Evolutionary conservation across 2,888 invertebrate species (phyloP).

Genomic region (Hypena proboscidalis): DNA sequence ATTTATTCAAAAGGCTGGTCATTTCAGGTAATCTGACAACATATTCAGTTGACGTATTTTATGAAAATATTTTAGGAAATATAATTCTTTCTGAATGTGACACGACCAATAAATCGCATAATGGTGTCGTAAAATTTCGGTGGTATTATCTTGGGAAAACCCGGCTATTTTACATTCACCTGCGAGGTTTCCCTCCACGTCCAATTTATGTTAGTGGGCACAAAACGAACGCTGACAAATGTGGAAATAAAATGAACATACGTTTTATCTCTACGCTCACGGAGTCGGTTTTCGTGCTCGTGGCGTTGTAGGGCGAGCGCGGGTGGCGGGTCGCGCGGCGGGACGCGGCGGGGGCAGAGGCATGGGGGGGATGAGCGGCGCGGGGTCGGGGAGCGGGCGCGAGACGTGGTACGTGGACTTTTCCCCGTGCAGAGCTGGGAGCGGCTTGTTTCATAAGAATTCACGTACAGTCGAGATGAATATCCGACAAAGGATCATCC

Average conservation of each 20-base stretch:
- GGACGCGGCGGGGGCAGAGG: constrained; percentile 19
- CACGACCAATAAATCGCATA: constrained; percentile 82
- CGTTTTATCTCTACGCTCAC: constrained; percentile 80
- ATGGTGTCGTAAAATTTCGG: constrained; percentile 84
- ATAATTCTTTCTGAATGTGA: constrained; percentile 76
- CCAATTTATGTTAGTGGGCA: constrained; percentile 85
- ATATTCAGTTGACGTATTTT: constrained; percentile 44
- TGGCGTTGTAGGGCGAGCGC: constrained; percentile 42
- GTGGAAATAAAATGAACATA: constrained; percentile 85
- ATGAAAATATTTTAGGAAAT: constrained; percentile 70
- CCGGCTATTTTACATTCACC: constrained; percentile 85
- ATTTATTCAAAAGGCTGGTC: constrained; percentile 1
- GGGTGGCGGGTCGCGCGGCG: constrained; percentile 35
- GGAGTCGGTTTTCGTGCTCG: constrained; percentile 71
- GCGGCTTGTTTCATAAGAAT: constrained; percentile 60
- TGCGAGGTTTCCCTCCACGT: constrained; percentile 83
- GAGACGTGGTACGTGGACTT: constrained; percentile 43
- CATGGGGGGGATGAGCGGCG: constrained; percentile 29
- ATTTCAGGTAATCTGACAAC: constrained; percentile 18
- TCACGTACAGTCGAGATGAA: constrained; percentile 55
- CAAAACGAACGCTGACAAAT: constrained; percentile 85
- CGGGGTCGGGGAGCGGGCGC: constrained; percentile 26
- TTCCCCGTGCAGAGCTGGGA: constrained; percentile 43
- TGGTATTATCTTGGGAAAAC: constrained; percentile 83
- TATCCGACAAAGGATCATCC: constrained; percentile 52